Evolutionary conservation across 2,797 vertebrate genomes (phyloP).

Genomic region (Anguilla marmorata): DNA sequence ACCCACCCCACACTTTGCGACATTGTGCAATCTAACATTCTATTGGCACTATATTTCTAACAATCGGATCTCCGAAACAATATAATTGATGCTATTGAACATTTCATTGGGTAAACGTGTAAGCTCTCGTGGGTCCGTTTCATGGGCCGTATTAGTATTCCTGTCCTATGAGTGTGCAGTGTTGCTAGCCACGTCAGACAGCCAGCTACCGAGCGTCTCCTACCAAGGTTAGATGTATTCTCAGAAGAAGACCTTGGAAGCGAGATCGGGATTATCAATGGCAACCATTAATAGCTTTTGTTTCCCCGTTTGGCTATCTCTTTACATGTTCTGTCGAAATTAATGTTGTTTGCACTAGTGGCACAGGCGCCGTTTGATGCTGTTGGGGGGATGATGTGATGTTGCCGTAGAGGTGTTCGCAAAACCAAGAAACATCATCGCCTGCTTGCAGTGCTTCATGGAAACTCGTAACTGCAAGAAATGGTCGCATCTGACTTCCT

Average conservation of each 20-base stretch:
- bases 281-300: constrained; percentile 47
- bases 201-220: constrained; percentile 72
- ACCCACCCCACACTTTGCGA: constrained; percentile 16
- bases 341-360: background rate
- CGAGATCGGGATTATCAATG: constrained; percentile 42
- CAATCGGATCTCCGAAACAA: constrained; percentile 62
- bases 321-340: constrained; percentile 17
- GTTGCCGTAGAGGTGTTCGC: constrained; percentile 19
- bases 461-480: constrained; percentile 71
- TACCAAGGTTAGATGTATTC: constrained; percentile 71
- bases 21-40: constrained; percentile 15
- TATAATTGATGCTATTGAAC: constrained; percentile 59
- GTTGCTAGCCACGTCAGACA: constrained; percentile 77
- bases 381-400: constrained; percentile 6
- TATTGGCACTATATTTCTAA: constrained; percentile 58
- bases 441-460: constrained; percentile 69
- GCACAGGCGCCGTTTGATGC: constrained; percentile 1
- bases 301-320: constrained; percentile 25
- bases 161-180: constrained; percentile 79
- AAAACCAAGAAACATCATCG: constrained; percentile 10
- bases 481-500: constrained; percentile 67
- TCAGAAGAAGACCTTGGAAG: constrained; percentile 52
- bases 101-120: constrained; percentile 57
- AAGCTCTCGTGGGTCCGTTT: constrained; percentile 62
- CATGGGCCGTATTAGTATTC: constrained; percentile 75